Evolutionary conservation across 2,113 vertebrate genomes (phyloP), one percentile per base, ranked within the genome.

Genomic region (Cisticola juncidis): DNA sequence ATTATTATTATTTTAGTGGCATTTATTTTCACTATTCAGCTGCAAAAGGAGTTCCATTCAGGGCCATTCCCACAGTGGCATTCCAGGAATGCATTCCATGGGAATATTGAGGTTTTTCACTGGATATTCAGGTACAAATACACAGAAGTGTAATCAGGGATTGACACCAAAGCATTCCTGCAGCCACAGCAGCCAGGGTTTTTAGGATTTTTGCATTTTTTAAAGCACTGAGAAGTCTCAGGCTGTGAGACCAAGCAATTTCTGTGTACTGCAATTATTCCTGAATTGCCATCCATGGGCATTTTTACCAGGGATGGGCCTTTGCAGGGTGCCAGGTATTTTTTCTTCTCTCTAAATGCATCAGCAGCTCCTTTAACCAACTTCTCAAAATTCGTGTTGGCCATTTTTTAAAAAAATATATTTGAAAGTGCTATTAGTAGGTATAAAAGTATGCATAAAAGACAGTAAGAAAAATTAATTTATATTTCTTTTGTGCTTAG

Each of bases 91-190:
- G 42, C 70, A 9, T 0, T 20, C 14, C 24, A 14, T 2, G 4
- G 26, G 33, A 74, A 50, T 21, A 19, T 6, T 15, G 33, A 60
- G 38, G 48, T 14, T 36, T 58, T 47, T 62, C 45, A 12, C 7
- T 42, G 57, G 19, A 25, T 12, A 1, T 14, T 62, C 14, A 26
- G 36, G 48, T 36, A 22, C 53, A 18, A 10, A 50, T 8, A 13
- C 4, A 0, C 6, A 13, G 5, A 7, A 18, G 0, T 68, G 23
- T 18, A 14, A 51, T 10, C 4, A 15, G 13, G 8, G 17, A 6
- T 24, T 29, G 29, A n/a, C 38, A 61, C 64, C 66, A 58, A 54
- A 7, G 6, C 58, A 45, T 33, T 72, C 72, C 73, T 51, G 70
- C 56, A 76, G 35, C 22, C 22, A 17, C 9, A 20, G 40, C 47